phyloP scores from a whole-genome alignment of 2,888 invertebrate genomes.

The Coremacera marginata region DNA sequence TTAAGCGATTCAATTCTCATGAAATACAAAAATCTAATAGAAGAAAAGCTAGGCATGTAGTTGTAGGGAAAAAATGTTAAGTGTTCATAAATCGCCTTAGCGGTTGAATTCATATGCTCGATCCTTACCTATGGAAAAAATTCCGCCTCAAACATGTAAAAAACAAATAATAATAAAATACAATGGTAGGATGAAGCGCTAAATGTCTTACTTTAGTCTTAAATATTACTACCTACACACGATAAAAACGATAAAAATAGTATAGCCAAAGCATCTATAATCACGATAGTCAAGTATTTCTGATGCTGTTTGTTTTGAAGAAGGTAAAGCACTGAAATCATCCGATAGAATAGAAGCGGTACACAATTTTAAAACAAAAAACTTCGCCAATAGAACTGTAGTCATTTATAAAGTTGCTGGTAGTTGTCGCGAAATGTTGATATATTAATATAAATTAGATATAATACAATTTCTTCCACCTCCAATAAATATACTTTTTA shows the following conservation, averaged over 20 bases:
- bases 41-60: not conserved
- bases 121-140: slow-evolving; percentile 51
- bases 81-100: slow-evolving; percentile 10
- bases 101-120: not conserved
- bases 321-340: no score
- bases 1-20: slow-evolving; percentile 10
- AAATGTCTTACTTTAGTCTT: slow-evolving; percentile 12
- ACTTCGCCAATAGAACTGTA: not conserved
- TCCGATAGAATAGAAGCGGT: no score
- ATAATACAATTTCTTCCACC: not conserved
- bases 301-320: no score
- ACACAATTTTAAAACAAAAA: no score
- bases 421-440: not conserved
- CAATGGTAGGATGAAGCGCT: slow-evolving; percentile 25
- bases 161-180: slow-evolving; percentile 33
- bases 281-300: not conserved
- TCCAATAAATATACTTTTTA: not conserved
- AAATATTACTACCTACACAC: not conserved
- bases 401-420: not conserved
- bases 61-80: slow-evolving; percentile 16
- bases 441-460: not conserved
- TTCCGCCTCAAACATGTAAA: slow-evolving; percentile 49
- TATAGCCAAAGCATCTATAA: not conserved
- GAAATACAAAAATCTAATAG: slow-evolving; percentile 20
- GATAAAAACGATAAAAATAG: not conserved